These are phyloP conservation scores for Seriola quinqueradiata DNA, from an alignment of 2,113 vertebrate genomes.

Conservation along the genomic window DNA sequence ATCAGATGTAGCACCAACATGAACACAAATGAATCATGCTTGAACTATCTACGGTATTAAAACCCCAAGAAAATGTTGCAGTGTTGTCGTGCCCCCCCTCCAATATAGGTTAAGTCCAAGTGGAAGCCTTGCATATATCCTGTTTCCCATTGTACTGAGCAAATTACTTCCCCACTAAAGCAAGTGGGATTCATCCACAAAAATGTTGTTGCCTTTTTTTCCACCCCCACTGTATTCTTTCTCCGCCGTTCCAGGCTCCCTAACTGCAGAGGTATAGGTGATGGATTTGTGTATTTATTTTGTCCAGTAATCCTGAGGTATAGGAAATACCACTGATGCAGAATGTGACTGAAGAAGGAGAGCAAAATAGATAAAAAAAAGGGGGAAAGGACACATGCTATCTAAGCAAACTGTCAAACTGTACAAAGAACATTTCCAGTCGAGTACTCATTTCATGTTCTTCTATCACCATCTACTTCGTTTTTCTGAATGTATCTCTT, in stretches of 20 bases:
- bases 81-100: constrained; percentile 59
- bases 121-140: constrained; percentile 81
- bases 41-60: constrained; percentile 41
- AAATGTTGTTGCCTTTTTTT: not conserved
- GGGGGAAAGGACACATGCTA: constrained; percentile 82
- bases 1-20: constrained; percentile 75
- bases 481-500: constrained; percentile 93
- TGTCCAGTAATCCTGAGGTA: constrained; percentile 99
- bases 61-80: constrained; percentile 25
- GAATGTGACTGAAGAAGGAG: constrained; percentile 88
- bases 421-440: constrained; percentile 97
- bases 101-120: constrained; percentile 83
- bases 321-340: constrained; percentile 90
- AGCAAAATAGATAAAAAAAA: constrained; percentile 74
- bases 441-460: constrained; percentile 92
- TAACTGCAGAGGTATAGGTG: constrained; percentile 89
- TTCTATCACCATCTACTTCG: constrained; percentile 95
- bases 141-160: constrained; percentile 54
- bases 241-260: constrained; percentile 77
- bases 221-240: constrained; percentile 38
- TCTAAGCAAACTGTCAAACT: constrained; percentile 85
- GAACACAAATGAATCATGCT: constrained; percentile 52
- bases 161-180: constrained; percentile 38
- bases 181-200: constrained; percentile 47
- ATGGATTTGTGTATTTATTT: constrained; percentile 81